Evolutionary conservation across 1,140 invertebrate genomes (phyloP), one percentile per base, ranked within the genome.

Genomic region (Pseudomyrmex concolor): DNA sequence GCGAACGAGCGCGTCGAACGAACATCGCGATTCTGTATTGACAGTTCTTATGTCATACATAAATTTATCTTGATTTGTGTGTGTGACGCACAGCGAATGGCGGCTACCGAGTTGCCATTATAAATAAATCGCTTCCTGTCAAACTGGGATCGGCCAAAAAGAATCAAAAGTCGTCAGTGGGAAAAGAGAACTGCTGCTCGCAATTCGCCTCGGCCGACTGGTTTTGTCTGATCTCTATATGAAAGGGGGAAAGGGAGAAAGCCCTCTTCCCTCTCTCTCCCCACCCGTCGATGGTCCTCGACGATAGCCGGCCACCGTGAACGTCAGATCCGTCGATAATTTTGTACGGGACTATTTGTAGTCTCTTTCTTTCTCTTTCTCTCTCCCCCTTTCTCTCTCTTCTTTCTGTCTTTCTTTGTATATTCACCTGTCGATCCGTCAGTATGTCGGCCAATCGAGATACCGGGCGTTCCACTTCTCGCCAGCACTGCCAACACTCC

Each of bases 361-460:
- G 84, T 72, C 73, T 77, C 48, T 34, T 5, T 34, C 34, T 34
- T 5, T 34, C 34, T 25, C 25, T 25, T 0, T 34, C 34, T 34
- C 25, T 5, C 25, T 5, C 0, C 4, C 34, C 5, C 5, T 5
- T 0, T 34, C 5, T 34, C 34, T 34, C 34, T 34, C 34, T 25
- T 34, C 34, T 25, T 0, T 25, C 25, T 34, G 4, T 34, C 34
- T 34, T 5, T 34, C 34, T 67, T 76, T 68, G 67, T 87, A 83
- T 86, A 86, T 89, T 89, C 88, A 89, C 89, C 88, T 89, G 88
- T 89, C 89, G 85, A 84, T 85, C 88, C 78, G 77, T 89, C 82
- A 83, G 60, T 64, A 67, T 45, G 50, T 19, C 62, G 51, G 48
- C 50, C 64, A 85, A 88, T 88, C 86, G 71, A 85, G 86, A 88